Conservation (phyloP, 2,113 vertebrate genomes). For the Madoqua kirkii region DNA sequence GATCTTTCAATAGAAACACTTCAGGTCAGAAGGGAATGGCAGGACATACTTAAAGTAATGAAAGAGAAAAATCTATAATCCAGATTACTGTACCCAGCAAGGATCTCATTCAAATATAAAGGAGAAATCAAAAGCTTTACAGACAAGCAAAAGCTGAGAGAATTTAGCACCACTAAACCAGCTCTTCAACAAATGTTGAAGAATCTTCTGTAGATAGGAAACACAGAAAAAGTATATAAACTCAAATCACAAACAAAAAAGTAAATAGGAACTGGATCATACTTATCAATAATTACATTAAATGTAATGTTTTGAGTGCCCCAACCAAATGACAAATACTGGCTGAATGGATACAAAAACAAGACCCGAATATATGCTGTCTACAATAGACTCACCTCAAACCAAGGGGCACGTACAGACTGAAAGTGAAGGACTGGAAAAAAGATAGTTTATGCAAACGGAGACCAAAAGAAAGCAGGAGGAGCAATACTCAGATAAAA, state of each 20-base stretch:
- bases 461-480: not conserved
- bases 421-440: not conserved
- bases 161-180: not conserved
- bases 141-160: too few relatives aligned
- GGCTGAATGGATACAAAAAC: not conserved
- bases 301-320: not conserved
- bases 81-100: too few relatives aligned
- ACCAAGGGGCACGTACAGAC: not conserved
- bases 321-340: not conserved
- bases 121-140: too few relatives aligned
- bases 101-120: too few relatives aligned
- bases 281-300: not conserved
- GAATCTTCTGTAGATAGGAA: not conserved
- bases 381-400: not conserved
- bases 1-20: not conserved
- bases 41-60: not conserved
- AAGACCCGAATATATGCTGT: not conserved
- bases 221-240: not conserved
- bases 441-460: not conserved
- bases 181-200: not conserved
- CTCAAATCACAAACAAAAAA: not conserved
- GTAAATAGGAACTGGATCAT: not conserved
- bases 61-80: not conserved
- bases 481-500: not conserved
- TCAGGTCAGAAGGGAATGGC: not conserved